A percentile compares a stretch with the other conserved stretches of the same genome.
Conservation (phyloP, 2,888 invertebrate species). For the Germaria angustata region DNA sequence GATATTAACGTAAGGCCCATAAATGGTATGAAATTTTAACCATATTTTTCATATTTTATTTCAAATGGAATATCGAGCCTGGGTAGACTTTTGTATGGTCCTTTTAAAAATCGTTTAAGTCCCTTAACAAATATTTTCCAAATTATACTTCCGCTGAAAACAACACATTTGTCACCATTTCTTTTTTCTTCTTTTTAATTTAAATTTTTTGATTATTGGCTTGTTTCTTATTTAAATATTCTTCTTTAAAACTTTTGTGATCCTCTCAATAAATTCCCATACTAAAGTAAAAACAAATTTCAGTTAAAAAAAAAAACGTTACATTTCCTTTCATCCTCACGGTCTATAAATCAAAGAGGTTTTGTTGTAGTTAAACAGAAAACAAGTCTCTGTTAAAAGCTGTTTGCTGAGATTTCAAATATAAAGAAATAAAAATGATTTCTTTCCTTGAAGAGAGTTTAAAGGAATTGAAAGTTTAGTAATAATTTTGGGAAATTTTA, state of each 20-base stretch:
- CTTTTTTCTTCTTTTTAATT: background rate
- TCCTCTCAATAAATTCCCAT: constrained; percentile 51
- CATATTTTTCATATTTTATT: background rate
- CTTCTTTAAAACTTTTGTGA: no score
- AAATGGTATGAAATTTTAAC: no score
- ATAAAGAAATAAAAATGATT: background rate
- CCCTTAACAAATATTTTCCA: background rate
- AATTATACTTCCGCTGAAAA: background rate
- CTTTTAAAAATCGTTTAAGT: no score
- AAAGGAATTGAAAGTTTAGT: background rate
- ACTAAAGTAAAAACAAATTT: constrained; percentile 34
- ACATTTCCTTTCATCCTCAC: constrained; percentile 59
- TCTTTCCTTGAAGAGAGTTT: background rate
- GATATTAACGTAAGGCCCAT: no score
- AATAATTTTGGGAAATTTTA: background rate
- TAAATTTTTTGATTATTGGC: constrained; percentile 10
- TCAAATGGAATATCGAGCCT: no score
- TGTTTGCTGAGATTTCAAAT: background rate
- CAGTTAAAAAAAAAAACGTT: constrained; percentile 59
- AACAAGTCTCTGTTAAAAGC: constrained; percentile 37
- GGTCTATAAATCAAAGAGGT: constrained; percentile 59
- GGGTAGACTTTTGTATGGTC: no score
- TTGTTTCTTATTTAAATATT: no score
- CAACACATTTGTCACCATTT: constrained; percentile 11
- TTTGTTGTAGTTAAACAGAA: background rate